Evolutionary conservation across 1,140 invertebrate genomes (phyloP).

Genomic region (Philotrypesis tridentata): DNA sequence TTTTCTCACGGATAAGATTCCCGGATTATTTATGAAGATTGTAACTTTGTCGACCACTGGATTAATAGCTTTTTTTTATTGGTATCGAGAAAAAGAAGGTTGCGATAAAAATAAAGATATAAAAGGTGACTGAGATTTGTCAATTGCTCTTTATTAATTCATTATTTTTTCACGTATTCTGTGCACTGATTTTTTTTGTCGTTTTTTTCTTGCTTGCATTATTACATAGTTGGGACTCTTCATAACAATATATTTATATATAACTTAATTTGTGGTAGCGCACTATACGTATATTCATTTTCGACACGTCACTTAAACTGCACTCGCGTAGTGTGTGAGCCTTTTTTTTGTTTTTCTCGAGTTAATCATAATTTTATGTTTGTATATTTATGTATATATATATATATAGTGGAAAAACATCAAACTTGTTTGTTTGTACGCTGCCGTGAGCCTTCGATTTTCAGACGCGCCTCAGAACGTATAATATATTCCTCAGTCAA

Average conservation of each 20-base stretch:
- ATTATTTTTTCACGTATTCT: conserved; percentile 43
- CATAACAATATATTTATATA: conserved; percentile 47
- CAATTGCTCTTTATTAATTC: conserved; percentile 49
- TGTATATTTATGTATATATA: conserved; percentile 51
- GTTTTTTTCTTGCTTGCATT: conserved; percentile 4
- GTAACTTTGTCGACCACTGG: no score
- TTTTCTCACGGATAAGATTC: no score
- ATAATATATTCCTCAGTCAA: not conserved
- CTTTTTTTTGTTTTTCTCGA: conserved; percentile 23
- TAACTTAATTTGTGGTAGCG: conserved; percentile 40
- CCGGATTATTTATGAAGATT: no score
- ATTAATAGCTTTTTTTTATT: no score
- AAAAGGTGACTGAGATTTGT: conserved; percentile 27
- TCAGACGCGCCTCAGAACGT: conserved; percentile 21
- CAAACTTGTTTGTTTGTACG: conserved; percentile 59
- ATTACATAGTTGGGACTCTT: conserved; percentile 36
- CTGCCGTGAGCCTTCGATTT: conserved; percentile 60
- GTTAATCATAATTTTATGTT: conserved; percentile 37
- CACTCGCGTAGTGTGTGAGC: conserved; percentile 3
- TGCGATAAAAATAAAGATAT: not conserved
- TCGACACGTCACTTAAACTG: conserved; percentile 23
- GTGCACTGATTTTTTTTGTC: conserved; percentile 44
- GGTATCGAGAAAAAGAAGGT: not conserved
- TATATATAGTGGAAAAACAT: conserved; percentile 52
- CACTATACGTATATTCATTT: conserved; percentile 34